phyloP scores from a whole-genome alignment of 2,797 vertebrate genomes.

The Sandelia bainsii region DNA sequence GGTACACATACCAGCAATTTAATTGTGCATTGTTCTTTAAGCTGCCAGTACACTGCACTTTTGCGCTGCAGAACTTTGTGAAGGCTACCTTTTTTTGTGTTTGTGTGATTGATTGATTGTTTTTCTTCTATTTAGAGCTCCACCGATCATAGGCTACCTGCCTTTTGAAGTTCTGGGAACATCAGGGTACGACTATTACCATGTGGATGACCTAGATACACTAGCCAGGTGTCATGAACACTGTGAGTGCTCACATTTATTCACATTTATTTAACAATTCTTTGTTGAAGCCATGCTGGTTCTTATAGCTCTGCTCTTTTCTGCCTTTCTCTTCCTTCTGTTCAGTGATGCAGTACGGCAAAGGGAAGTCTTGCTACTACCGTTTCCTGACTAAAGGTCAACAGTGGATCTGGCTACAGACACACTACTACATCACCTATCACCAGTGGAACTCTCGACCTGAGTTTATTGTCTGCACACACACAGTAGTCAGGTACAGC shows the following conservation, averaged over 20 bases:
- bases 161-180: slow-evolving; percentile 98
- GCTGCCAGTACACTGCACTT: neutral
- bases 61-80: neutral
- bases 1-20: slow-evolving; percentile 77
- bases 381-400: slow-evolving; percentile 99
- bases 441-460: slow-evolving; percentile 99
- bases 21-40: neutral
- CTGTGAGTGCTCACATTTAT: slow-evolving; percentile 84
- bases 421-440: slow-evolving; percentile 98
- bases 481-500: slow-evolving; percentile 95
- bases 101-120: neutral
- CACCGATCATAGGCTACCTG: slow-evolving; percentile 98
- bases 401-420: slow-evolving; percentile 99
- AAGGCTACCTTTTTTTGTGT: neutral
- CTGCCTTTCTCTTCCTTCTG: slow-evolving; percentile 10
- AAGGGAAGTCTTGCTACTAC: slow-evolving; percentile 99
- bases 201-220: slow-evolving; percentile 97
- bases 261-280: neutral
- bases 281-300: neutral
- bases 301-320: slow-evolving; percentile 10
- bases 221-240: slow-evolving; percentile 98
- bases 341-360: slow-evolving; percentile 98
- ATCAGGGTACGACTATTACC: slow-evolving; percentile 99
- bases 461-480: slow-evolving; percentile 98
- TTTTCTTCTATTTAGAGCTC: slow-evolving; percentile 87